phyloP scores from a whole-genome alignment of 2,888 invertebrate species.

The Abscondita cerata region DNA sequence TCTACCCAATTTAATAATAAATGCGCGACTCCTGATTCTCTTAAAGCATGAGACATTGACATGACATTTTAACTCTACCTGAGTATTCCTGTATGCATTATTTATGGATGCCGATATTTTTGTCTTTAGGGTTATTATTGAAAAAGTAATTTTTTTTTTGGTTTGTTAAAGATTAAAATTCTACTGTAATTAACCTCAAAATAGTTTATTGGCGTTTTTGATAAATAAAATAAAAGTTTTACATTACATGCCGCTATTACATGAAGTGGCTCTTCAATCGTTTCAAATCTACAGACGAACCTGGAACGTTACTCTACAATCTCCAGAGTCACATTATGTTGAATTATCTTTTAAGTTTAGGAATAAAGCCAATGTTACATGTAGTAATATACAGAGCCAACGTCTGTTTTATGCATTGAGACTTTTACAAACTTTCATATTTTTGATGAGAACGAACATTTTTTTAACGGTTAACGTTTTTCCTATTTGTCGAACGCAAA shows the following conservation, averaged over 20 bases:
- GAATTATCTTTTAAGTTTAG: constrained; percentile 37
- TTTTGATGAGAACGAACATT: too few relatives aligned
- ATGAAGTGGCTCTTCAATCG: constrained; percentile 37
- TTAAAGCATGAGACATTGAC: constrained; percentile 26
- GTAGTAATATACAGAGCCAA: constrained; percentile 34
- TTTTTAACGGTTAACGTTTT: too few relatives aligned
- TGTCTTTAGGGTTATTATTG: too few relatives aligned
- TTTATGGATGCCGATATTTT: constrained; percentile 8
- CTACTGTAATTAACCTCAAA: too few relatives aligned
- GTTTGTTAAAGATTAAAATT: too few relatives aligned
- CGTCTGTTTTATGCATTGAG: constrained; percentile 31
- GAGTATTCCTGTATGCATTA: constrained; percentile 20
- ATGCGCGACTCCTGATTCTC: constrained; percentile 19
- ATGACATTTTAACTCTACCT: constrained; percentile 29
- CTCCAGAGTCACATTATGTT: constrained; percentile 34
- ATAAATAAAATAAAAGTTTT: constrained; percentile 32
- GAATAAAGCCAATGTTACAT: constrained; percentile 33
- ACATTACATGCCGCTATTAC: constrained; percentile 41
- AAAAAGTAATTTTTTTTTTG: too few relatives aligned
- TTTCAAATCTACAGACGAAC: constrained; percentile 32
- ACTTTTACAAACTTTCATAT: neutral
- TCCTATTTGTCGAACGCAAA: too few relatives aligned
- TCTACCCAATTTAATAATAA: constrained; percentile 29
- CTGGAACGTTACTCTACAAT: constrained; percentile 35
- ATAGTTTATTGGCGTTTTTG: neutral